Base-by-base conservation (phyloP, 2,797 vertebrate species). In the Tokudaia tokunoshimensis region DNA sequence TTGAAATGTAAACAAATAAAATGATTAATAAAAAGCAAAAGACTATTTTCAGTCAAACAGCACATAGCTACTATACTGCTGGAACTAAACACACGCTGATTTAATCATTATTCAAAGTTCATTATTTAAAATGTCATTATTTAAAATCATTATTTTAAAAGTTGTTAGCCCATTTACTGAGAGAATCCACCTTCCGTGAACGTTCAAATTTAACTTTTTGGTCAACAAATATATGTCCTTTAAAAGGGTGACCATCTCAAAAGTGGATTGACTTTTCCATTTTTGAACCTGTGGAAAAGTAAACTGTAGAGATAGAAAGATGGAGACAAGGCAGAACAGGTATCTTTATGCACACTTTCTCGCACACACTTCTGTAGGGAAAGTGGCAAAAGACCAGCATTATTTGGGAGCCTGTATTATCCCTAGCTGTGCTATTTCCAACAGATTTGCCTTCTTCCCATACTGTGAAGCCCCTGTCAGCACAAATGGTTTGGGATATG, bases 201-300 rank as follows among this genome's bases (percentile, higher is more conserved):
- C 24, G 65, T 41, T 47, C 61, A 31, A 47, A 79, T 63, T 63
- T n/a, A 52, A 63, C 12, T 92, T 91, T 6, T 93, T 85, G 6
- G 13, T 31, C 37, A 47, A 92, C 55, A 15, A 82, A 4, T 50
- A 1, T 13, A 6, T 31, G 29, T 44, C 57, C 4, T 89, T 87
- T 31, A 83, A 92, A 85, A 59, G 5, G 19, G 6, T 4, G 1
- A 65, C 63, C 14, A 72, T 75, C 63, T 50, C 3, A 89, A 85
- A 55, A 70, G 20, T 37, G n/a, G 52, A 37, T 20, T 67, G 70
- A 80, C 1, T 20, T 15, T 31, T 34, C 79, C 26, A 52, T 24
- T 59, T 78, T 61, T 80, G 59, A 78, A 96, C 78, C 57, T 67
- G 80, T 94, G 67, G 63, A 31, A 83, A 89, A 85, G 3, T 67